phyloP scores from a whole-genome alignment of 2,113 vertebrate species.

The Bufo gargarizans region DNA sequence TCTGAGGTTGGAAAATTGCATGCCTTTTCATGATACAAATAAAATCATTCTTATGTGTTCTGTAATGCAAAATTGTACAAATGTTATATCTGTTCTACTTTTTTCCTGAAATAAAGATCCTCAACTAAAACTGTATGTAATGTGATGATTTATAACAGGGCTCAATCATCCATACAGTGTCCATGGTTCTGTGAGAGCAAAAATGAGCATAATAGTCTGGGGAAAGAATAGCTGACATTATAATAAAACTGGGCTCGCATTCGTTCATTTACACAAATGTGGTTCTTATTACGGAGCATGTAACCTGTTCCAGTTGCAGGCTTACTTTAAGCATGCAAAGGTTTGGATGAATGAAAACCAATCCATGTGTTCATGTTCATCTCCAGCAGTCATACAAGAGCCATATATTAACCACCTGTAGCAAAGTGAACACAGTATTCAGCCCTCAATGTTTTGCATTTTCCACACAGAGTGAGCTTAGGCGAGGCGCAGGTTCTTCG shows the following conservation, averaged over 20 bases:
- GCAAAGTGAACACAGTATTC: constrained; percentile 76
- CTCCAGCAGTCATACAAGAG: constrained; percentile 61
- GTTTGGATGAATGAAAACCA: constrained; percentile 73
- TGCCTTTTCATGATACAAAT: too few species aligned
- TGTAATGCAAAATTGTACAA: not conserved
- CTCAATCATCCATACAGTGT: constrained; percentile 17
- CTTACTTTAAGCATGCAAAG: constrained; percentile 67
- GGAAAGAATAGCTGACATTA: constrained; percentile 71
- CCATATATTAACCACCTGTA: constrained; percentile 74
- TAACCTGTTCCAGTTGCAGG: constrained; percentile 71
- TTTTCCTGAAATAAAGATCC: not conserved
- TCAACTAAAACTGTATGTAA: not conserved
- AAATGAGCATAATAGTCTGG: constrained; percentile 67
- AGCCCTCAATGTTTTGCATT: constrained; percentile 63
- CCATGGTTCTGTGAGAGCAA: not conserved
- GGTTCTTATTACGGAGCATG: constrained; percentile 74
- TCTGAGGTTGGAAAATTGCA: too few species aligned
- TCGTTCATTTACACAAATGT: constrained; percentile 65
- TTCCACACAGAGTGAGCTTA: constrained; percentile 60
- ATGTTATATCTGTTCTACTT: not conserved
- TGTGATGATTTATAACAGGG: constrained; percentile 24
- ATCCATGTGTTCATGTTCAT: constrained; percentile 46
- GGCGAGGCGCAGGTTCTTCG: constrained; percentile 59
- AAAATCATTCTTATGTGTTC: not conserved
- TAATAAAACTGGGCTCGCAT: constrained; percentile 71